phyloP scores from a whole-genome alignment of 2,888 invertebrate genomes.

The Brachynemurus nebulosus region DNA sequence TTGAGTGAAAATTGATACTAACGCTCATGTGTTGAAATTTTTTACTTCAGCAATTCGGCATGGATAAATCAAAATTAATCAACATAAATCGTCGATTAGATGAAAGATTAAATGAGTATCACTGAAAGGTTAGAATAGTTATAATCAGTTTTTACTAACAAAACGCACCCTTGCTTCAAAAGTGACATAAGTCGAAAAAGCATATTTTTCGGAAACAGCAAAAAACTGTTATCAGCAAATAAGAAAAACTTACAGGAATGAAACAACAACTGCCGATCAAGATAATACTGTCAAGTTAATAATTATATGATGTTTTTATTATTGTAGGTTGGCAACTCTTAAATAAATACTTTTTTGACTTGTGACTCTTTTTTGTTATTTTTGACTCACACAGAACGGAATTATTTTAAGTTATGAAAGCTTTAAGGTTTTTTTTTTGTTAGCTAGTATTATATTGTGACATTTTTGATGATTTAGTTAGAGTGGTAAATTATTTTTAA shows the following conservation, averaged over 20 bases:
- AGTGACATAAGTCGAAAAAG: slow-evolving; percentile 2
- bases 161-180: background rate
- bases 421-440: background rate
- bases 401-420: slow-evolving; percentile 1
- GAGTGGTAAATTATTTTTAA: background rate
- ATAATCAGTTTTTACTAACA: too few relatives aligned
- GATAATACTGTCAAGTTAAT: too few relatives aligned
- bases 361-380: background rate
- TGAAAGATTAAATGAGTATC: too few relatives aligned
- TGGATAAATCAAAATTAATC: too few relatives aligned
- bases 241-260: background rate
- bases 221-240: slow-evolving; percentile 2
- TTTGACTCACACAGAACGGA: background rate
- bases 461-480: slow-evolving; percentile 1
- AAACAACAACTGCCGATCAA: background rate
- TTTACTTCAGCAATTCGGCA: too few relatives aligned
- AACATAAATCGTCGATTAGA: too few relatives aligned
- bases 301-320: background rate
- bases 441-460: background rate
- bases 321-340: background rate
- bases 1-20: too few relatives aligned
- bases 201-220: background rate
- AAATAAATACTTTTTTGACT: background rate
- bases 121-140: too few relatives aligned
- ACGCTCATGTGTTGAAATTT: too few relatives aligned